Conservation (phyloP, 2,888 invertebrate genomes). For the Timema podura region DNA sequence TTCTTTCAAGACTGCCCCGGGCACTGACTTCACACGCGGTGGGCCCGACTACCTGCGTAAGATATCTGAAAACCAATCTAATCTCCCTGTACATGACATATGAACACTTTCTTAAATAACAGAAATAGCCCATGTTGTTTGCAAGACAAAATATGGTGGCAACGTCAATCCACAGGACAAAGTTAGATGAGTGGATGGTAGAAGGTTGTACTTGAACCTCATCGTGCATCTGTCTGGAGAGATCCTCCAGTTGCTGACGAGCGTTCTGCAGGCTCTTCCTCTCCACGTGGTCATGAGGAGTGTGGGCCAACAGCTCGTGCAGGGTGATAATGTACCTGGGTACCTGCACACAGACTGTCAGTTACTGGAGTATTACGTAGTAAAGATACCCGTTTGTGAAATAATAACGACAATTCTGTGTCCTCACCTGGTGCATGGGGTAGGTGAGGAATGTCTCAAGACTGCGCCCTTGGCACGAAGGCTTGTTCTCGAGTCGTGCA, state of each 20-base stretch:
- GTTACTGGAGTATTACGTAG: not conserved
- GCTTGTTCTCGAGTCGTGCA: slow-evolving; percentile 77
- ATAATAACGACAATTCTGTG: not conserved
- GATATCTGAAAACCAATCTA: too few relatives aligned
- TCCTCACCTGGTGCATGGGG: slow-evolving; percentile 85
- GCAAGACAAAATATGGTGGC: too few relatives aligned
- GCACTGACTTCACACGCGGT: too few relatives aligned
- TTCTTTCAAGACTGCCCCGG: too few relatives aligned
- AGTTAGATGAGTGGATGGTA: too few relatives aligned
- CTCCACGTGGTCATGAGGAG: slow-evolving; percentile 91
- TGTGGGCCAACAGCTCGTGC: slow-evolving; percentile 86
- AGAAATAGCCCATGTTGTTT: too few relatives aligned
- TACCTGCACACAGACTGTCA: slow-evolving; percentile 53
- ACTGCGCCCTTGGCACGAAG: slow-evolving; percentile 78
- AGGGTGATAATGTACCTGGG: slow-evolving; percentile 89
- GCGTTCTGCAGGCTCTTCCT: slow-evolving; percentile 84
- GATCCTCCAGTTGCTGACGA: slow-evolving; percentile 79
- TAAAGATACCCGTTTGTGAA: not conserved
- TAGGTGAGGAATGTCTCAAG: slow-evolving; percentile 87
- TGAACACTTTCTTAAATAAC: too few relatives aligned
- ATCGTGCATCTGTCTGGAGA: slow-evolving; percentile 82
- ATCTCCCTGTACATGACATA: too few relatives aligned
- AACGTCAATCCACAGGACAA: too few relatives aligned
- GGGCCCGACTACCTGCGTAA: too few relatives aligned
- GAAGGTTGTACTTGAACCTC: too few relatives aligned